Conservation (phyloP, 2,113 vertebrate genomes). For the Hypomesus transpacificus region DNA sequence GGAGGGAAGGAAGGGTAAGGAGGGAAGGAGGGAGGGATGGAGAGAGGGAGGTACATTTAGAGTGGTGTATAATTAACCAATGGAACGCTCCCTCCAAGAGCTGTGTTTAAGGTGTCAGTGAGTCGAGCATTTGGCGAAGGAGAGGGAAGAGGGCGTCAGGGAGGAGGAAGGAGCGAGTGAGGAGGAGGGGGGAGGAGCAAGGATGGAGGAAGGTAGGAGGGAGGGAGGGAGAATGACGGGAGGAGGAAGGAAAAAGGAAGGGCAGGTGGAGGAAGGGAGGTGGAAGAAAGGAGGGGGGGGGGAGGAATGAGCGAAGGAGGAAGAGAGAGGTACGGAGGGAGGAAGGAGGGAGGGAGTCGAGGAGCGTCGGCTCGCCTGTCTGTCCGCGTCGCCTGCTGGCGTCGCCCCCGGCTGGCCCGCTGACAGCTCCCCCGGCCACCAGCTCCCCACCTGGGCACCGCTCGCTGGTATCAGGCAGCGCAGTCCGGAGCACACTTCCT, state of each 20-base stretch:
- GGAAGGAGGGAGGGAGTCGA: not conserved
- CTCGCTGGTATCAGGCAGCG: not conserved
- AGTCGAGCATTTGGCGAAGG: too few relatives aligned
- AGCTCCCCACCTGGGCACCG: not conserved
- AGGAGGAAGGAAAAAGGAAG: not conserved
- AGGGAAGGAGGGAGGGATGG: not conserved
- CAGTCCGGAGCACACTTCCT: slow-evolving; percentile 8
- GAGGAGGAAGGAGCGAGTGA: too few relatives aligned
- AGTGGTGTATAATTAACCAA: not conserved
- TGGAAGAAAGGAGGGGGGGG: too few relatives aligned
- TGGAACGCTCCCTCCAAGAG: slow-evolving; percentile 2
- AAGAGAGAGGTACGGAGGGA: not conserved
- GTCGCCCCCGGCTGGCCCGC: not conserved
- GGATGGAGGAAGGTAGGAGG: not conserved
- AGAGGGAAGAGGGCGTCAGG: too few relatives aligned
- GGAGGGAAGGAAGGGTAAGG: slow-evolving; percentile 15
- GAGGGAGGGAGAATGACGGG: not conserved
- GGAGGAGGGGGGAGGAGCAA: not conserved
- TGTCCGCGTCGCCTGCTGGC: slow-evolving; percentile 11
- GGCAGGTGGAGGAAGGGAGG: too few relatives aligned
- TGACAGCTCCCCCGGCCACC: not conserved
- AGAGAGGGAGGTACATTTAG: not conserved
- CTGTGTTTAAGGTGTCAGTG: not conserved
- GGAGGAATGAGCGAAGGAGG: not conserved
- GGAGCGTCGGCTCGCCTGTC: slow-evolving; percentile 5